A percentile compares a stretch with the other conserved stretches of the same genome.
Evolutionary conservation across 2,797 vertebrate species (phyloP).

Genomic region (Cirrhinus molitorella): DNA sequence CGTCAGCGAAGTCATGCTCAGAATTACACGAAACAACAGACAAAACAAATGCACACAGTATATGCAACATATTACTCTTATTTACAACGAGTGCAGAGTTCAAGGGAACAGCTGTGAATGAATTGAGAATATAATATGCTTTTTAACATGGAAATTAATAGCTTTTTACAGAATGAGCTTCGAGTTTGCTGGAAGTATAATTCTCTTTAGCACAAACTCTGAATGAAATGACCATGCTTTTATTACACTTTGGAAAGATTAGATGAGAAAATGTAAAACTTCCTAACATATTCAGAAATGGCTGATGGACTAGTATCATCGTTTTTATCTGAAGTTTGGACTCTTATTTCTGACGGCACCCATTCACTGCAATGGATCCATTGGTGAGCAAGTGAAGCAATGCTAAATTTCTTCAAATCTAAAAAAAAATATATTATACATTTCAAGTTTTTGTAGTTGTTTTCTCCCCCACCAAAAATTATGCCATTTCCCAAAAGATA

Average conservation of each 20-base stretch:
- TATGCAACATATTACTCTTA: slow-evolving; percentile 9
- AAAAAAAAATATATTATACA: no score
- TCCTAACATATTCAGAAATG: background rate
- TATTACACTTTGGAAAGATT: no score
- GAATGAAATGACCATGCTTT: no score
- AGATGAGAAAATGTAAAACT: background rate
- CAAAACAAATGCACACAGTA: background rate
- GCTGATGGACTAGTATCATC: no score
- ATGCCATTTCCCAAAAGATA: no score
- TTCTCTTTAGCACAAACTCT: no score
- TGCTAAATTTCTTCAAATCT: no score
- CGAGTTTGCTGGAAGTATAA: no score
- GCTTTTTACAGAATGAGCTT: background rate
- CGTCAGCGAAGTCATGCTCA: slow-evolving; percentile 10
- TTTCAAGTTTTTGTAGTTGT: no score
- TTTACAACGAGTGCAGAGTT: background rate
- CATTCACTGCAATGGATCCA: background rate
- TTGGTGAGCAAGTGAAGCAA: background rate
- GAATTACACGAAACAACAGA: slow-evolving; percentile 25
- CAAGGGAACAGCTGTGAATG: slow-evolving; percentile 25
- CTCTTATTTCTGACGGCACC: no score
- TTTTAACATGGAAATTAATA: background rate
- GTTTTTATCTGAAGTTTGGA: no score
- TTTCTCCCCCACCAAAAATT: no score
- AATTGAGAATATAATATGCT: background rate